Evolutionary conservation across 2,113 vertebrate species (phyloP).

Genomic region (human (Homo sapiens)): GRCh38 chr18:53491001-53491500

Average conservation of each 20-base stretch:
- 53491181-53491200: not conserved
- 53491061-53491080: not conserved
- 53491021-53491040: not conserved
- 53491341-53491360: not conserved
- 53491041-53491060: not conserved
- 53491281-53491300: not conserved
- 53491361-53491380: not conserved
- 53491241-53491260: not conserved
- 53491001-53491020: not conserved
- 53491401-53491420: too few relatives aligned
- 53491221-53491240: not conserved
- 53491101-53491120: not conserved
- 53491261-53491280: not conserved
- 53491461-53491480: too few relatives aligned
- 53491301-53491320: not conserved
- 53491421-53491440: too few relatives aligned
- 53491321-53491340: not conserved
- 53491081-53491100: not conserved
- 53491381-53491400: too few relatives aligned
- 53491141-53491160: not conserved
- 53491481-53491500: too few relatives aligned
- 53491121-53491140: not conserved
- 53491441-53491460: too few relatives aligned
- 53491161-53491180: rapidly evolving
- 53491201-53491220: not conserved